Percentiles rank a stretch among this genome's conserved stretches.
Evolutionary conservation across 2,797 vertebrate genomes (phyloP).

Genomic region (Dryobates pubescens): DNA sequence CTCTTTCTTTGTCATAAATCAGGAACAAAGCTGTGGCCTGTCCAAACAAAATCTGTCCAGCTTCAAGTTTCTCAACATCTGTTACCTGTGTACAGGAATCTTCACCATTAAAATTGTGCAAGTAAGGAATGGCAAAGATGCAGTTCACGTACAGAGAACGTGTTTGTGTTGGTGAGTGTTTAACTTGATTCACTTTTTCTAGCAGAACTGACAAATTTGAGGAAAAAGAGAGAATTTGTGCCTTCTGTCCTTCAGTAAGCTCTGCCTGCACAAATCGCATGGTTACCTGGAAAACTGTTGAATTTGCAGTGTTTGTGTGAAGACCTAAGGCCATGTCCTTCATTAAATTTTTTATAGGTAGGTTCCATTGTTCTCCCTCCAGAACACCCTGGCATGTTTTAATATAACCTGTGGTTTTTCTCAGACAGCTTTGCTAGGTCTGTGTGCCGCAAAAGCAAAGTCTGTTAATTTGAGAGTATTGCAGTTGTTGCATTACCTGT

Average conservation of each 20-base stretch:
- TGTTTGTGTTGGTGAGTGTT: neutral
- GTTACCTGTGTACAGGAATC: neutral
- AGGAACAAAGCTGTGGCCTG: neutral
- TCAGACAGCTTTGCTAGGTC: neutral
- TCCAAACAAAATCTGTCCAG: neutral
- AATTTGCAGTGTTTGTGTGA: neutral
- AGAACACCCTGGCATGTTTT: neutral
- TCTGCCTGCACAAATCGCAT: accelerated
- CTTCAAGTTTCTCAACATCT: neutral
- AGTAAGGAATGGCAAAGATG: neutral
- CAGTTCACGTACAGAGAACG: neutral
- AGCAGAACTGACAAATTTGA: neutral
- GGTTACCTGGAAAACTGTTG: neutral
- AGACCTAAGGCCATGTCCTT: neutral
- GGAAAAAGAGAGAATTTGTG: neutral
- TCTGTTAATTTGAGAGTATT: neutral
- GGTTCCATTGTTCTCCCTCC: neutral
- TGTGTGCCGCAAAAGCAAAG: neutral
- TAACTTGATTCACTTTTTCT: neutral
- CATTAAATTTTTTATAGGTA: neutral
- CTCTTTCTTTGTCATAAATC: neutral
- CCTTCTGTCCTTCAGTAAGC: neutral
- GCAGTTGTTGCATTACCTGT: neutral
- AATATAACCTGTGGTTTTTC: neutral
- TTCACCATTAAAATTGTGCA: neutral